A percentile compares a stretch with the other conserved stretches of the same genome.
Conservation (phyloP, 1,140 invertebrate genomes). For the Polyergus mexicanus region DNA sequence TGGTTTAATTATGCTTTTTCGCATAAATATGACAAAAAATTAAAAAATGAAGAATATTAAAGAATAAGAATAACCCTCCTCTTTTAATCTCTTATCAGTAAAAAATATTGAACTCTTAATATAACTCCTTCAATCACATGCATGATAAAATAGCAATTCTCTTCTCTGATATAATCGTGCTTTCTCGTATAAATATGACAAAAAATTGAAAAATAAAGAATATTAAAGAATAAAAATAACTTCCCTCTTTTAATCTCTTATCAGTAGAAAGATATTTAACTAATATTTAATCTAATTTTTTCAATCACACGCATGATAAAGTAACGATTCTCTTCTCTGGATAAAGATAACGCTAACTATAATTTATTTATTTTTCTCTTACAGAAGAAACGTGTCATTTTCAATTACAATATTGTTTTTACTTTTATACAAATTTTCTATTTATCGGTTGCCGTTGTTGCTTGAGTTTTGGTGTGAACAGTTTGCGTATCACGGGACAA, state of each 20-base stretch:
- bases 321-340: too few species aligned
- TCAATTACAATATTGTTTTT: neutral
- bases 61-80: neutral
- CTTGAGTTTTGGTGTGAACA: conserved; percentile 28
- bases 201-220: neutral
- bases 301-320: neutral
- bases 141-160: too few species aligned
- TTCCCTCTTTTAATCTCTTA: too few species aligned
- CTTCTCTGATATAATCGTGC: neutral
- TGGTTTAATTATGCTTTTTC: neutral
- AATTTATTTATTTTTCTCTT: neutral
- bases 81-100: neutral
- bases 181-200: neutral
- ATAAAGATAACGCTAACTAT: neutral
- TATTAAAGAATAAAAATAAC: neutral
- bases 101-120: neutral
- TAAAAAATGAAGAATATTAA: neutral
- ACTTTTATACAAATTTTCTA: conserved; percentile 32
- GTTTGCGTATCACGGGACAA: conserved; percentile 38
- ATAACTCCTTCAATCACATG: neutral
- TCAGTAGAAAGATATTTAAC: neutral
- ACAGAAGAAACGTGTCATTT: neutral
- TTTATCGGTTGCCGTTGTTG: neutral
- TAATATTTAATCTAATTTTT: neutral
- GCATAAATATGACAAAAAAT: neutral